Percentiles rank a stretch among this genome's conserved stretches.
Conservation (phyloP, 2,113 vertebrate genomes). For the Mus spicilegus region DNA sequence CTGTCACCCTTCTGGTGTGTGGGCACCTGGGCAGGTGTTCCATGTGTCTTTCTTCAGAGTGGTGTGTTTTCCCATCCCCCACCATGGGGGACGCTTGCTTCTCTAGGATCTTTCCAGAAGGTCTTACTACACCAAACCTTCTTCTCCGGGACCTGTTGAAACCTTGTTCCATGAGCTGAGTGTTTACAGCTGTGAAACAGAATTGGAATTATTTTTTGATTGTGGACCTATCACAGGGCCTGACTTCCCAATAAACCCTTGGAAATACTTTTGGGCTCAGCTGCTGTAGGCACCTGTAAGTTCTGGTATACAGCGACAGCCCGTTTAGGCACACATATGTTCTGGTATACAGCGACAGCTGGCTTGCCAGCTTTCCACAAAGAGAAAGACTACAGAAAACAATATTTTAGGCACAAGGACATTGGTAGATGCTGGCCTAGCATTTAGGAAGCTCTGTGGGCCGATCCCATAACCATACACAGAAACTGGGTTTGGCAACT, state of each 20-base stretch:
- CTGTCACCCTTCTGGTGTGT: too few relatives aligned
- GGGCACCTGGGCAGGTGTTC: too few relatives aligned
- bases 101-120: constrained; percentile 19
- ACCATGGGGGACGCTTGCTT: background rate
- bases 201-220: background rate
- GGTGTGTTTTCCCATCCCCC: background rate
- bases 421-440: background rate
- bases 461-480: too few relatives aligned
- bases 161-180: background rate
- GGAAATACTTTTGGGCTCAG: background rate
- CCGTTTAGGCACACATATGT: background rate
- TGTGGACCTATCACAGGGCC: background rate
- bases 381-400: constrained; percentile 5
- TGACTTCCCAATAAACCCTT: background rate
- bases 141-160: background rate
- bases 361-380: background rate
- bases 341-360: background rate
- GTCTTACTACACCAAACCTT: background rate
- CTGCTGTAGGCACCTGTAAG: fast-evolving
- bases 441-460: too few relatives aligned
- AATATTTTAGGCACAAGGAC: background rate
- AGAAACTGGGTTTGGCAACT: too few relatives aligned
- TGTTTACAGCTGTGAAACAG: background rate
- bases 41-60: too few relatives aligned
- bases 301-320: background rate